phyloP scores from a whole-genome alignment of 2,888 invertebrate species.

The Drosophila mercatorum region DNA sequence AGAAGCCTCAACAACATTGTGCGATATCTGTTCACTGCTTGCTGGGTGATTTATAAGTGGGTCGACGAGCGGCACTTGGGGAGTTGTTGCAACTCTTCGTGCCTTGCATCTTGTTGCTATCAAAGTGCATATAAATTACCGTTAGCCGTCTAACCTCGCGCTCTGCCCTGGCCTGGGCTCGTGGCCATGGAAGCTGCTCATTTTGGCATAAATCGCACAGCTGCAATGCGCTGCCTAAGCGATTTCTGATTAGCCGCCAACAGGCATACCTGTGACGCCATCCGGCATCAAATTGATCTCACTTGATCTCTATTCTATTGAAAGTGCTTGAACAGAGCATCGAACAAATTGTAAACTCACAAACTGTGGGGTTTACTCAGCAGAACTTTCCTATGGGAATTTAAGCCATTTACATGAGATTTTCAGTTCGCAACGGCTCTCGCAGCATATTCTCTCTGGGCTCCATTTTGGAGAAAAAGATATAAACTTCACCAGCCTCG shows the following conservation, averaged over 20 bases:
- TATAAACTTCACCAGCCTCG: too few relatives aligned
- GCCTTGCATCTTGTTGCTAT: constrained; percentile 76
- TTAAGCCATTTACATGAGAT: too few relatives aligned
- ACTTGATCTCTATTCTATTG: neutral
- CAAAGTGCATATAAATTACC: constrained; percentile 79
- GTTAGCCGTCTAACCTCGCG: constrained; percentile 5
- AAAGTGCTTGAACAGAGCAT: neutral
- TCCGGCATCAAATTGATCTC: neutral
- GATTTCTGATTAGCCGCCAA: constrained; percentile 67
- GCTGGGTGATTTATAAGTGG: constrained; percentile 69
- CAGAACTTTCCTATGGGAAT: too few relatives aligned
- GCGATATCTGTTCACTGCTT: constrained; percentile 42
- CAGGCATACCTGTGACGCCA: constrained; percentile 41
- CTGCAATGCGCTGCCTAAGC: constrained; percentile 56
- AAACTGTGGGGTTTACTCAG: too few relatives aligned
- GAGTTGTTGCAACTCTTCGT: constrained; percentile 23
- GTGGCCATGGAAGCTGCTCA: constrained; percentile 31
- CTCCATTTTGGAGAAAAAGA: too few relatives aligned
- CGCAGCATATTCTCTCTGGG: too few relatives aligned
- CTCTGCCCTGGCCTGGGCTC: neutral
- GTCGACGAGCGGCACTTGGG: constrained; percentile 23
- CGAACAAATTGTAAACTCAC: too few relatives aligned
- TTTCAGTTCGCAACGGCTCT: too few relatives aligned
- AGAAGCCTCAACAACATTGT: constrained; percentile 14
- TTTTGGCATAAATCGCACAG: constrained; percentile 50